Percentiles rank a stretch among this genome's conserved stretches.
These are phyloP conservation scores for Gymnobelideus leadbeateri DNA, from an alignment of 2,113 vertebrate species.

Conservation along the genomic window DNA sequence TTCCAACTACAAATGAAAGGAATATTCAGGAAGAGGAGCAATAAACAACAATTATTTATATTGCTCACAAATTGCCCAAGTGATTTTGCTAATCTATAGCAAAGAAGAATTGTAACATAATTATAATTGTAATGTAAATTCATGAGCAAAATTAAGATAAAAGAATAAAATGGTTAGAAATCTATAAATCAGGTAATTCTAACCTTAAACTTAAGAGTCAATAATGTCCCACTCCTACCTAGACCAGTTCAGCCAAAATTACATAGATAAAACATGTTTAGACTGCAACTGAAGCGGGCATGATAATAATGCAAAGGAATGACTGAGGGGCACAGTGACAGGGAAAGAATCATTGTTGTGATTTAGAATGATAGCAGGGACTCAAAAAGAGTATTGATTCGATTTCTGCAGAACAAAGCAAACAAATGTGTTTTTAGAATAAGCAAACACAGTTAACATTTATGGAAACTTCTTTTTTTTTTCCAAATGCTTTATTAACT, in stretches of 20 bases:
- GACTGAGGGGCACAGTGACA: not conserved
- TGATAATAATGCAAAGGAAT: not conserved
- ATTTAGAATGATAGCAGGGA: not conserved
- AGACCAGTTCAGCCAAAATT: not conserved
- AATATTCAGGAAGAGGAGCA: not conserved
- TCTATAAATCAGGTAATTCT: not conserved
- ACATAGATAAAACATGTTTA: not conserved
- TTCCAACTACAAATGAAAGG: not conserved
- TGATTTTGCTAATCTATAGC: not conserved
- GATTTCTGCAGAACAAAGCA: not conserved
- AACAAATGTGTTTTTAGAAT: not conserved
- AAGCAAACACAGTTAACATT: not conserved
- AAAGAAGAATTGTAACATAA: not conserved
- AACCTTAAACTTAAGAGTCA: not conserved
- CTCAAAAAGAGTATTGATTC: not conserved
- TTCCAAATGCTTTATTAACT: no score
- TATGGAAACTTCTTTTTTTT: not conserved
- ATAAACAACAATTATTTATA: not conserved
- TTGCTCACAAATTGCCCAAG: not conserved
- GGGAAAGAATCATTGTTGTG: not conserved
- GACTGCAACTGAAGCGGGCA: not conserved
- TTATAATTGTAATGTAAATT: not conserved
- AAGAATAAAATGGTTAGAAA: not conserved
- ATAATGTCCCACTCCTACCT: not conserved
- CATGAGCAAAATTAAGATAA: not conserved